Evolutionary conservation across 2,113 vertebrate genomes (phyloP).

Genomic region (Craseonycteris thonglongyai): DNA sequence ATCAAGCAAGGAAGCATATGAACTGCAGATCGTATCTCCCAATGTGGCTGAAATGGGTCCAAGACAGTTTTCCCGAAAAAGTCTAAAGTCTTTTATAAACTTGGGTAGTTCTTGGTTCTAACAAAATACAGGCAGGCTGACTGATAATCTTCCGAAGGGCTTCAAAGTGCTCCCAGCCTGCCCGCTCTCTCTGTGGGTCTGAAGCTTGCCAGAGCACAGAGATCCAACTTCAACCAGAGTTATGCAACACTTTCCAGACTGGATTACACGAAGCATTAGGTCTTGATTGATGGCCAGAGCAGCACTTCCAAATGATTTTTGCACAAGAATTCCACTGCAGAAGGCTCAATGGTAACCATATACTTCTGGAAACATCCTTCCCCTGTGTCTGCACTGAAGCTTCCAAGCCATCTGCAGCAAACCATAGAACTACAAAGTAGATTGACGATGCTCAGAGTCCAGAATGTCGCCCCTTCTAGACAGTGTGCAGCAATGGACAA

Average conservation of each 20-base stretch:
- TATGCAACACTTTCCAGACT: background rate
- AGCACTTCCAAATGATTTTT: background rate
- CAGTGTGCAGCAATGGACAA: background rate
- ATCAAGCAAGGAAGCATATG: background rate
- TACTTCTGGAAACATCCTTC: background rate
- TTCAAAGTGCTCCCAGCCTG: background rate
- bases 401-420: background rate
- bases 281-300: background rate
- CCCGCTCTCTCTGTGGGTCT: background rate
- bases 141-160: background rate
- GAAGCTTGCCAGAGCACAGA: background rate
- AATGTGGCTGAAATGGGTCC: background rate
- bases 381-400: background rate
- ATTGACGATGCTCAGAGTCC: background rate
- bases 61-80: background rate
- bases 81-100: background rate
- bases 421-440: background rate
- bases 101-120: background rate
- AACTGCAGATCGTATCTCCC: background rate
- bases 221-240: background rate
- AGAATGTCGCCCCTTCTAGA: background rate
- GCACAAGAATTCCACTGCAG: background rate
- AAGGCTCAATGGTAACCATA: background rate
- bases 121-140: background rate
- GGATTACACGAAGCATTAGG: background rate